Conservation (phyloP, 2,888 invertebrate species). For the Andrena bicolor region DNA sequence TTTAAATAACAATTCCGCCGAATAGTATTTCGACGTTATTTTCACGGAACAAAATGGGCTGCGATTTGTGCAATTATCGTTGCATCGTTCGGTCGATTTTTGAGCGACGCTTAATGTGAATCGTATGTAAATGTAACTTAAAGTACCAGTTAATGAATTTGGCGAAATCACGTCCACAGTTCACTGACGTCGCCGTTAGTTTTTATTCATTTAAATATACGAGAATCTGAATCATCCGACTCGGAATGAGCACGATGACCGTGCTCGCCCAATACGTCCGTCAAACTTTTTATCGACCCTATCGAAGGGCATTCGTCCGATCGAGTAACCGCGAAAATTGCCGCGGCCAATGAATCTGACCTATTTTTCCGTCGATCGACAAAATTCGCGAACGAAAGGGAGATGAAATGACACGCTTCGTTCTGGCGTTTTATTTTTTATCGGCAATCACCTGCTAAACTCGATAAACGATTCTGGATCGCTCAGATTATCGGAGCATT, state of each 20-base stretch:
- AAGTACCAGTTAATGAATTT: constrained; percentile 14
- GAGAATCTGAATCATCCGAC: background rate
- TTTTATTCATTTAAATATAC: constrained; percentile 24
- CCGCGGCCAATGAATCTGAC: background rate
- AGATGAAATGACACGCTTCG: background rate
- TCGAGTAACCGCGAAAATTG: constrained; percentile 31
- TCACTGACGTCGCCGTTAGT: constrained; percentile 29
- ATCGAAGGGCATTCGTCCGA: constrained; percentile 2
- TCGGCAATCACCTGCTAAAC: background rate
- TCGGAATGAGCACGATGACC: constrained; percentile 19
- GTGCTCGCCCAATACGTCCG: background rate
- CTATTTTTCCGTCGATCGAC: constrained; percentile 11
- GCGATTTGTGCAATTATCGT: constrained; percentile 2
- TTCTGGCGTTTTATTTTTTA: background rate
- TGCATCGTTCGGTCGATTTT: constrained; percentile 18
- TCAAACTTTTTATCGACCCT: constrained; percentile 29
- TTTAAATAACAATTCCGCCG: too few relatives aligned
- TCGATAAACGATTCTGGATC: background rate
- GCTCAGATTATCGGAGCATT: background rate
- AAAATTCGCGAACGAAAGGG: background rate
- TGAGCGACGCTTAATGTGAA: constrained; percentile 50
- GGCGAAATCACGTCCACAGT: constrained; percentile 43
- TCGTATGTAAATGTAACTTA: constrained; percentile 49
- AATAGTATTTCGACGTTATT: background rate
- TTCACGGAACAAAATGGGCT: background rate